phyloP scores from a whole-genome alignment of 2,797 vertebrate species.

The Tadarida brasiliensis region DNA sequence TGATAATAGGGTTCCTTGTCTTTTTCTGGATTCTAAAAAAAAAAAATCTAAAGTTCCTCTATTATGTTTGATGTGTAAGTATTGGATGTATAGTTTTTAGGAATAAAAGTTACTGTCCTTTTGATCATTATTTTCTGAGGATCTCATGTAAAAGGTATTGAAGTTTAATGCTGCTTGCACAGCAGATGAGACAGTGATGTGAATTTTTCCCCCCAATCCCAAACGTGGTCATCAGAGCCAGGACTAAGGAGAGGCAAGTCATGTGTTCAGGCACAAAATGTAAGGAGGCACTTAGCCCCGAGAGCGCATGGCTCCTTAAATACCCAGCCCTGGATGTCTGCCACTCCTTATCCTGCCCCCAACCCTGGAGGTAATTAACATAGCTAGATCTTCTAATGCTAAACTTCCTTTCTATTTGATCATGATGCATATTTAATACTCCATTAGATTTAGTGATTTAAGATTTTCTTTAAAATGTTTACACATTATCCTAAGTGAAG shows the following conservation, averaged over 20 bases:
- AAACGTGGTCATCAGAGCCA: background rate
- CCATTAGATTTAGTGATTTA: background rate
- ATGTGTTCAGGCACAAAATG: background rate
- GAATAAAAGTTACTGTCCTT: background rate
- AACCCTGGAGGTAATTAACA: background rate
- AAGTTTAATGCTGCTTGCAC: background rate
- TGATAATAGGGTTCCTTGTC: background rate
- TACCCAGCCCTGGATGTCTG: accelerated
- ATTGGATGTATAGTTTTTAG: background rate
- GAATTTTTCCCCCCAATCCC: background rate
- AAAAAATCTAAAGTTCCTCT: background rate
- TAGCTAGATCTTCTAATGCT: background rate
- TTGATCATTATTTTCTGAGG: background rate
- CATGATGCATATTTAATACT: background rate
- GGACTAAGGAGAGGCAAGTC: background rate
- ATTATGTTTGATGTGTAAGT: background rate
- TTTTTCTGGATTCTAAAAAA: background rate
- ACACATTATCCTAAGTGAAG: background rate
- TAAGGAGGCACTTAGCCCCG: background rate
- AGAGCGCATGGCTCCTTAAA: accelerated
- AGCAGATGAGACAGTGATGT: background rate
- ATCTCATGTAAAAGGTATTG: background rate
- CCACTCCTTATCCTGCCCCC: background rate
- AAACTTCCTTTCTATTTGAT: background rate
- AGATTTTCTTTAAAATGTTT: background rate